A percentile compares a stretch with the other conserved stretches of the same genome.
phyloP scores from a whole-genome alignment of 2,797 vertebrate species.

The Paratrypauchen microcephalus region DNA sequence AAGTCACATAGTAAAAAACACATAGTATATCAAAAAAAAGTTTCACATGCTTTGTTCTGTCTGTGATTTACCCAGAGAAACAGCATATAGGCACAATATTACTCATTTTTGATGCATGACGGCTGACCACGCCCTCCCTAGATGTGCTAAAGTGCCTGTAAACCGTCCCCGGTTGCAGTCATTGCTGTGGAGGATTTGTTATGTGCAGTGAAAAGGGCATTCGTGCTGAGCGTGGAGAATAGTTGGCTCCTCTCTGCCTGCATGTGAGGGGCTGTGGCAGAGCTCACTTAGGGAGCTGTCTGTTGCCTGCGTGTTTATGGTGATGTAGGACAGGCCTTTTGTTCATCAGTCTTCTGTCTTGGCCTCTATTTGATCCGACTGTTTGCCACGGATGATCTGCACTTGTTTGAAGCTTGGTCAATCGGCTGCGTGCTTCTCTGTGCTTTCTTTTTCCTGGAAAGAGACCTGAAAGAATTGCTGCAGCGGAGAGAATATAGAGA shows the following conservation, averaged over 20 bases:
- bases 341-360: slow-evolving; percentile 44
- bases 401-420: slow-evolving; percentile 65
- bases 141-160: slow-evolving; percentile 16
- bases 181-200: slow-evolving; percentile 13
- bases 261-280: slow-evolving; percentile 28
- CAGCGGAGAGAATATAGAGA: slow-evolving; percentile 42
- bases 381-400: slow-evolving; percentile 59
- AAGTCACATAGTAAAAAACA: background rate
- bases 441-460: slow-evolving; percentile 43
- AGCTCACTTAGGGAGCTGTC: slow-evolving; percentile 62
- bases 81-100: background rate
- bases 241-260: slow-evolving; percentile 32
- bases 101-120: background rate
- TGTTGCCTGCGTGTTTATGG: slow-evolving; percentile 51
- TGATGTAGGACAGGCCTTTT: slow-evolving; percentile 47
- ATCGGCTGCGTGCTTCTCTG: slow-evolving; percentile 47
- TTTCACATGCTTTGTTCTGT: background rate
- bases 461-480: slow-evolving; percentile 52
- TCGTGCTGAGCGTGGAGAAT: slow-evolving; percentile 46
- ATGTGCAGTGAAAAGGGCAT: slow-evolving; percentile 33
- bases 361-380: slow-evolving; percentile 63
- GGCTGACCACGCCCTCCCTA: slow-evolving; percentile 4
- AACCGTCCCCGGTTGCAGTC: background rate
- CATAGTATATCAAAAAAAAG: background rate
- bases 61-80: background rate